phyloP scores from a whole-genome alignment of 2,113 vertebrate species.

The Pica pica region DNA sequence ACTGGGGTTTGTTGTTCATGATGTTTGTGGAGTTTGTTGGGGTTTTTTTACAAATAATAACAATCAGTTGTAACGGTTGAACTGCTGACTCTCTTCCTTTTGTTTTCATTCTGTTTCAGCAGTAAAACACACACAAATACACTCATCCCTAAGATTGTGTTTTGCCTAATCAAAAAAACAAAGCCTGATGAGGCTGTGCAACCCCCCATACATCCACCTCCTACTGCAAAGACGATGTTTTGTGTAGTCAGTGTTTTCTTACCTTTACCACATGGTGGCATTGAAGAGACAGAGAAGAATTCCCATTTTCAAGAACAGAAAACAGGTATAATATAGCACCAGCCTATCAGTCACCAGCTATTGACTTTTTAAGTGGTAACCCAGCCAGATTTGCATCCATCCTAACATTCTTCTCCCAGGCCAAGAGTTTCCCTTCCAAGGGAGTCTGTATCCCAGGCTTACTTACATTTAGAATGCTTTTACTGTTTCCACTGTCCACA shows the following conservation, averaged over 20 bases:
- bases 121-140: neutral
- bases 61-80: neutral
- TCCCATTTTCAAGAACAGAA: neutral
- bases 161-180: neutral
- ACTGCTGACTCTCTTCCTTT: neutral
- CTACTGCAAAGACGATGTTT: neutral
- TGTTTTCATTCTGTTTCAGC: neutral
- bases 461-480: neutral
- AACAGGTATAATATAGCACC: neutral
- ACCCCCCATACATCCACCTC: neutral
- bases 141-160: neutral
- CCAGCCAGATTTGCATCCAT: neutral
- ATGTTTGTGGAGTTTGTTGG: neutral
- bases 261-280: constrained; percentile 20
- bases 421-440: neutral
- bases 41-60: neutral
- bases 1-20: neutral
- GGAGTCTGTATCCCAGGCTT: neutral
- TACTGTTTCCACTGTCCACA: neutral
- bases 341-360: neutral
- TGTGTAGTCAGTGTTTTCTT: neutral
- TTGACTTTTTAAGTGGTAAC: neutral
- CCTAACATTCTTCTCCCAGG: neutral
- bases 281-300: neutral
- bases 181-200: neutral